phyloP scores from a whole-genome alignment of 2,797 vertebrate species.

The Acipenser oxyrinchus region DNA sequence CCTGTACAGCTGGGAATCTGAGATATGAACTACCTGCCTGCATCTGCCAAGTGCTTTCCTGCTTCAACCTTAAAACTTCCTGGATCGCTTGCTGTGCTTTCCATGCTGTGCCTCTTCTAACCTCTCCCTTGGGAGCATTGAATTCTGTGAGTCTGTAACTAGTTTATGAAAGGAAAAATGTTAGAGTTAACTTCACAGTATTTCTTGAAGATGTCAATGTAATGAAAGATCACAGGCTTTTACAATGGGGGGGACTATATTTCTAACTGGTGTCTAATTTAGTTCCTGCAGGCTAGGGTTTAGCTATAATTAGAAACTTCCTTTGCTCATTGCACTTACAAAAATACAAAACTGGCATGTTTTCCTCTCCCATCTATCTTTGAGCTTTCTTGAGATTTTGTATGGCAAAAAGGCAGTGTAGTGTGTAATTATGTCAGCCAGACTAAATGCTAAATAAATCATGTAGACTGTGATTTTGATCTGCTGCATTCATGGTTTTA shows the following conservation, averaged over 20 bases:
- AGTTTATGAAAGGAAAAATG: constrained; percentile 54
- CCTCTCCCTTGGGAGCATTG: constrained; percentile 26
- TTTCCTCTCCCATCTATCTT: constrained; percentile 48
- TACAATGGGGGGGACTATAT: constrained; percentile 31
- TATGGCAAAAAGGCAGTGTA: background rate
- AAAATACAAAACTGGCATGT: constrained; percentile 40
- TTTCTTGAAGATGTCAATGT: constrained; percentile 39
- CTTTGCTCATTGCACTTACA: constrained; percentile 40
- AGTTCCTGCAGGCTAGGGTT: constrained; percentile 44
- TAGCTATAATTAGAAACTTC: constrained; percentile 36
- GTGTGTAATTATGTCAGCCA: background rate
- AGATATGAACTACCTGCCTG: constrained; percentile 29
- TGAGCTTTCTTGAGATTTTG: constrained; percentile 32
- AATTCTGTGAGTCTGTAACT: constrained; percentile 48
- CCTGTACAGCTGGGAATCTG: constrained; percentile 47
- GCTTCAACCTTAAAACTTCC: constrained; percentile 17
- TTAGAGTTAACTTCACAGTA: constrained; percentile 36
- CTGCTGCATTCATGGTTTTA: background rate
- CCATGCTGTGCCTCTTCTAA: constrained; percentile 29
- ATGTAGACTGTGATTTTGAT: background rate
- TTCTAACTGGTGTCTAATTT: constrained; percentile 40
- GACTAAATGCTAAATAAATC: background rate
- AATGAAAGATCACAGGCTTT: constrained; percentile 44
- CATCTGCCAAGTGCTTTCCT: background rate
- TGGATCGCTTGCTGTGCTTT: constrained; percentile 26